Percentiles rank a stretch among this genome's conserved stretches.
Evolutionary conservation across 2,113 vertebrate genomes (phyloP).

Genomic region (Sapajus apella): DNA sequence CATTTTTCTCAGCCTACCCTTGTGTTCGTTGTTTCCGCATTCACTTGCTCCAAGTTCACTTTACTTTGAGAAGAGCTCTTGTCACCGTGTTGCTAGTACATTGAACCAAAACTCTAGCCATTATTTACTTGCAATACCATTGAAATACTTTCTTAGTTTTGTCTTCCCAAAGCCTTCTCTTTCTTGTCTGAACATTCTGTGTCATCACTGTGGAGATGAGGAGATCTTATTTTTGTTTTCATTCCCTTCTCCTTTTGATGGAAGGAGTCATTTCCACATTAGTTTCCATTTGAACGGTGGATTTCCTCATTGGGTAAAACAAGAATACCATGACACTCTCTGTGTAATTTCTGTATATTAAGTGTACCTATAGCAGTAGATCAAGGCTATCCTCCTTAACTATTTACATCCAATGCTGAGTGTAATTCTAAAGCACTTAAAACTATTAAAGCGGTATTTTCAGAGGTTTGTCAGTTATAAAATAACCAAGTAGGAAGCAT

Average conservation of each 20-base stretch:
- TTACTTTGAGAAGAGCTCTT: neutral
- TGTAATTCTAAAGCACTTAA: conserved; percentile 1
- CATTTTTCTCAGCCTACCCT: neutral
- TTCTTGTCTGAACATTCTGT: neutral
- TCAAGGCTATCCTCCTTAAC: neutral
- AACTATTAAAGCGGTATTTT: conserved; percentile 31
- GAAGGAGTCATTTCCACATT: neutral
- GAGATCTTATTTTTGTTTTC: conserved; percentile 9
- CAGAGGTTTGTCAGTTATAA: conserved; percentile 41
- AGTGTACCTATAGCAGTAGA: neutral
- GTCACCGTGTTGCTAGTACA: neutral
- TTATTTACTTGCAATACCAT: neutral
- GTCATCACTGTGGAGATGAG: neutral
- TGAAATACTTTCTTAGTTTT: conserved; percentile 5
- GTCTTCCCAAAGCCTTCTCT: neutral
- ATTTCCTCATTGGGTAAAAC: neutral
- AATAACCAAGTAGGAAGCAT: conserved; percentile 35
- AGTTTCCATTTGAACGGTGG: neutral
- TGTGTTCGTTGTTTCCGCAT: neutral
- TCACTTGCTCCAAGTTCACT: neutral
- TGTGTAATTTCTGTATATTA: neutral
- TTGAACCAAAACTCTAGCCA: neutral
- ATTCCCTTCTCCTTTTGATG: neutral
- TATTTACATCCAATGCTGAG: neutral
- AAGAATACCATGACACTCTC: neutral